phyloP scores from a whole-genome alignment of 1,140 invertebrate species.

The Rhopalosiphum maidis region DNA sequence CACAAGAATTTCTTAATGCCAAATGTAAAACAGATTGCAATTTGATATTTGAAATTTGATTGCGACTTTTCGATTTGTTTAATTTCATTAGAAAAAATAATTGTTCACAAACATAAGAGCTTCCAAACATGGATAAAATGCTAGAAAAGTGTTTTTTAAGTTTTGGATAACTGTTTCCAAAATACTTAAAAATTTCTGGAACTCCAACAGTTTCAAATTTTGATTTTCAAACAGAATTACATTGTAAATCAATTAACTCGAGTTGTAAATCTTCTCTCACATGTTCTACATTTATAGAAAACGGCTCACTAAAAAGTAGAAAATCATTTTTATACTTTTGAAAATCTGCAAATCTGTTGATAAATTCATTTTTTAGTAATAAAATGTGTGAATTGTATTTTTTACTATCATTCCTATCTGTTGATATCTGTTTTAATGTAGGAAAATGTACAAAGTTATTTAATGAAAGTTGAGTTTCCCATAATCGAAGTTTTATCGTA shows the following conservation, averaged over 20 bases:
- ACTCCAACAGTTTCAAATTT: background rate
- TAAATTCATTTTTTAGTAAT: slow-evolving; percentile 26
- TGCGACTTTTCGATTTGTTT: background rate
- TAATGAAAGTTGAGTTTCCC: background rate
- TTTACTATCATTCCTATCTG: background rate
- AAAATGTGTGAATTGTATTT: slow-evolving; percentile 1
- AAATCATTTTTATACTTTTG: slow-evolving; percentile 12
- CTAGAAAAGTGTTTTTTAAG: background rate
- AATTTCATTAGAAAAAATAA: background rate
- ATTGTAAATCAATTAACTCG: background rate
- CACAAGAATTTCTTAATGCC: slow-evolving; percentile 8
- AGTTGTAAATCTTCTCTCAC: background rate
- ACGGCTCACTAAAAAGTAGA: background rate
- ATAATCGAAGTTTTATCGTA: background rate
- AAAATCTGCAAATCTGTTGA: background rate
- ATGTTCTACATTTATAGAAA: background rate
- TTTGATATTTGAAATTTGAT: background rate
- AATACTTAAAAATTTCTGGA: background rate
- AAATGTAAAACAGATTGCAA: background rate
- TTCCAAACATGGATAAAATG: background rate
- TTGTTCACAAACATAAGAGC: background rate
- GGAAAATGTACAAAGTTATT: background rate
- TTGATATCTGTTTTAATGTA: slow-evolving; percentile 4
- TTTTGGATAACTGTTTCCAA: background rate
- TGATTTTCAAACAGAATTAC: background rate